Evolutionary conservation across 1,140 invertebrate species (phyloP).

Genomic region (honey bee (Apis mellifera)): DNA sequence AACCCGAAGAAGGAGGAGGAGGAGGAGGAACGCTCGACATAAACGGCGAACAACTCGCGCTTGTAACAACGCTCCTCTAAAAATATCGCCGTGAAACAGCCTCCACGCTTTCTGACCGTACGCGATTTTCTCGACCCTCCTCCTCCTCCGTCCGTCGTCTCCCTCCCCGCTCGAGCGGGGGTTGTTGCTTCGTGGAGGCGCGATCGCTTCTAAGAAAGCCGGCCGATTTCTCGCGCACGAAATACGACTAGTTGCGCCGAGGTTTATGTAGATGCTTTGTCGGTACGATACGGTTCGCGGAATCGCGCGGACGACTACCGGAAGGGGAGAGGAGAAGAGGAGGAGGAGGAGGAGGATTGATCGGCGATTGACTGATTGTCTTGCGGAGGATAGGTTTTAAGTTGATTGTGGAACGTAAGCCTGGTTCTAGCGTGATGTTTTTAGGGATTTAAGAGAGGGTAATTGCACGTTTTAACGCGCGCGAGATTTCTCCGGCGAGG

Average conservation of each 20-base stretch:
- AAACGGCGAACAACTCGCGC: slow-evolving; percentile 9
- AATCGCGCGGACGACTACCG: not conserved
- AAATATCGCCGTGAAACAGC: slow-evolving; percentile 11
- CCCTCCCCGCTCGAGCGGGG: not conserved
- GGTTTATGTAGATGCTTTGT: slow-evolving; percentile 32
- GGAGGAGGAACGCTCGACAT: slow-evolving; percentile 2
- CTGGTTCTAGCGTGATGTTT: not conserved
- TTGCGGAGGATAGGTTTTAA: not conserved
- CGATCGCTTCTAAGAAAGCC: slow-evolving; percentile 3
- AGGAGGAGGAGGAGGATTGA: not conserved
- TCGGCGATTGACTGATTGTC: slow-evolving; percentile 7
- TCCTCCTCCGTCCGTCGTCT: not conserved
- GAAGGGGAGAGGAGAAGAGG: too few relatives aligned
- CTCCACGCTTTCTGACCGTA: not conserved
- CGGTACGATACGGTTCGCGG: slow-evolving; percentile 2
- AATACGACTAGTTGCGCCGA: slow-evolving; percentile 14
- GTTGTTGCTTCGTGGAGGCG: not conserved
- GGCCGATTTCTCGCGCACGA: slow-evolving; percentile 12
- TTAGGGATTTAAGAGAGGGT: not conserved
- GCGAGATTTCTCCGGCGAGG: not conserved
- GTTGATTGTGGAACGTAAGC: not conserved
- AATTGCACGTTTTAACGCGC: not conserved
- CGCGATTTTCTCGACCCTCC: not conserved
- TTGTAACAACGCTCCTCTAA: slow-evolving; percentile 9
- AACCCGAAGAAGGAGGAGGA: not conserved